A percentile compares a stretch with the other conserved stretches of the same genome.
phyloP scores from a whole-genome alignment of 2,888 invertebrate genomes.

The Chaetogeoica ovagalla region DNA sequence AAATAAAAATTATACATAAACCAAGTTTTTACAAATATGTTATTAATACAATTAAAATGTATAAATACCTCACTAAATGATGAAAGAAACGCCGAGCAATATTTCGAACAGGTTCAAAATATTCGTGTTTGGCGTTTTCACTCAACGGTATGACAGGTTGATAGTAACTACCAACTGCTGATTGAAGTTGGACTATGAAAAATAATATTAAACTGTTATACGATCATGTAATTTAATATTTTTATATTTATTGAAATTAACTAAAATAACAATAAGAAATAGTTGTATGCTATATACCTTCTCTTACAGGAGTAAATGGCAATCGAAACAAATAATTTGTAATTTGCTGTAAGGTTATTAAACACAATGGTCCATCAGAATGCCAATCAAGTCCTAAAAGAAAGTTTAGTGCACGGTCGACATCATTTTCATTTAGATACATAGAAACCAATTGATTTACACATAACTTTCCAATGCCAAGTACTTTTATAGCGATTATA shows the following conservation, averaged over 20 bases:
- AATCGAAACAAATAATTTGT: constrained; percentile 68
- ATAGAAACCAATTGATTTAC: constrained; percentile 65
- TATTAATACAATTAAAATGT: not conserved
- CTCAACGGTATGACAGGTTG: constrained; percentile 70
- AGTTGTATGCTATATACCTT: constrained; percentile 60
- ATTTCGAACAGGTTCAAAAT: constrained; percentile 73
- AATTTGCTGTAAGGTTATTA: constrained; percentile 74
- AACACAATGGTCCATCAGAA: constrained; percentile 72
- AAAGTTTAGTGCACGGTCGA: constrained; percentile 72
- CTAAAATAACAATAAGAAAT: not conserved
- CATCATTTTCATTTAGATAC: constrained; percentile 68
- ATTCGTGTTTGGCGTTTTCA: constrained; percentile 71
- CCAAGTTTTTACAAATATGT: constrained; percentile 5
- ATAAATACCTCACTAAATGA: constrained; percentile 72
- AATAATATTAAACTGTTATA: constrained; percentile 16
- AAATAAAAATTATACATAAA: constrained; percentile 11
- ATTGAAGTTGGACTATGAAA: constrained; percentile 67
- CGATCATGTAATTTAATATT: not conserved
- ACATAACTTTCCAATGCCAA: constrained; percentile 61
- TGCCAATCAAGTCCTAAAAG: constrained; percentile 77
- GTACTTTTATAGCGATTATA: constrained; percentile 63
- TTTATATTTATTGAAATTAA: not conserved
- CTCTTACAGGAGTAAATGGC: constrained; percentile 66
- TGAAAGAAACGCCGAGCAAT: constrained; percentile 86
- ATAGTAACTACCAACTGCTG: constrained; percentile 80